phyloP scores from a whole-genome alignment of 2,797 vertebrate genomes.

The Sardinella longiceps region DNA sequence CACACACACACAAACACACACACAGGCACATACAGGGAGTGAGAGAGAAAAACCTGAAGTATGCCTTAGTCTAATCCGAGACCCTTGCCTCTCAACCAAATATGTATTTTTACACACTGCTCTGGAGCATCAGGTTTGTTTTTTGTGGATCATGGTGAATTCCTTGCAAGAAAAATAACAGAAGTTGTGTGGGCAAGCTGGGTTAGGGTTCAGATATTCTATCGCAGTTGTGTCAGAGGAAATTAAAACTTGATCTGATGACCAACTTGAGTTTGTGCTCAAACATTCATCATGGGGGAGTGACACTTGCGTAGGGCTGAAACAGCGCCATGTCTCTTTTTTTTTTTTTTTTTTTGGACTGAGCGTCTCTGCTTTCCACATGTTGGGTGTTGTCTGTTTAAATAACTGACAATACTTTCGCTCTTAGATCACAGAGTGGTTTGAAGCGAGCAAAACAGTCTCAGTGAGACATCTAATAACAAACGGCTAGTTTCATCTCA shows the following conservation, averaged over 20 bases:
- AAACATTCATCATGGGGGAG: neutral
- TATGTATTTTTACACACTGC: slow-evolving; percentile 9
- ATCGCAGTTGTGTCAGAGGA: neutral
- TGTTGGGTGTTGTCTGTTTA: slow-evolving; percentile 12
- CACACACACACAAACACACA: slow-evolving; percentile 31
- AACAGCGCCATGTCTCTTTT: neutral
- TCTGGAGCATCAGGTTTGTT: slow-evolving; percentile 21
- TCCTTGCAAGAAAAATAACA: slow-evolving; percentile 4
- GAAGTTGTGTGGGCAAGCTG: neutral
- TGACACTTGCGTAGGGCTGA: neutral
- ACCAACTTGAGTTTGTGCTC: neutral
- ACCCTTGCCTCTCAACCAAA: slow-evolving; percentile 27
- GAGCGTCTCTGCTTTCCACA: neutral
- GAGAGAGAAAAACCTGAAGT: neutral
- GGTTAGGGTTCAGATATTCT: slow-evolving; percentile 15
- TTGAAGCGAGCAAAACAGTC: neutral
- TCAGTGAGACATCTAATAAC: neutral
- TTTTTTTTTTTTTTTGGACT: neutral
- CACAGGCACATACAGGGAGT: neutral
- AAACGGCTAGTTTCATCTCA: neutral
- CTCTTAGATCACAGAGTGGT: slow-evolving; percentile 8
- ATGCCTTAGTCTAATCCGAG: neutral
- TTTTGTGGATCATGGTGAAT: slow-evolving; percentile 20
- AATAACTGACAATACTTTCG: neutral
- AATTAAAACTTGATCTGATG: slow-evolving; percentile 15